Evolutionary conservation across 2,113 vertebrate species (phyloP), one percentile per base, ranked within the genome.

Genomic region (Xenus cinereus): DNA sequence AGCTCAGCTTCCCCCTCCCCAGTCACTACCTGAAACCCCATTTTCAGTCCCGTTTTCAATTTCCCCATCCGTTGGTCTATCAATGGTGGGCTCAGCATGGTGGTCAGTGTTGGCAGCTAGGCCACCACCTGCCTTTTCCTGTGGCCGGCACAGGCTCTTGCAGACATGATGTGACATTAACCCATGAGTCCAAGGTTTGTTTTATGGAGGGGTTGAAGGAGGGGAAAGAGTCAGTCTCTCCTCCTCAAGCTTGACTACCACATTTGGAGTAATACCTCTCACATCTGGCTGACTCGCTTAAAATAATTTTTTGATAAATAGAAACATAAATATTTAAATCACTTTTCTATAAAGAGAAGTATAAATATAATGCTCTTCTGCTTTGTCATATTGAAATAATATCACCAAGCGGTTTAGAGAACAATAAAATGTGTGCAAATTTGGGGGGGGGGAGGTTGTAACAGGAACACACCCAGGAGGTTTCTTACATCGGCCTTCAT

Each of bases 21-120:
- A 2, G 9, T 45, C n/a, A 4, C 27, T 16, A 32, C 11, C 39
- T 24, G 53, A 26, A 85, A 63, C 32, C 8, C 7, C 0, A 0
- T 14, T 41, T 14, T n/a, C 60, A 63, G 46, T 45, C 39, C 28
- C 22, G 1, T 63, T 67, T 83, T 37, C 17, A 11, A 0, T 46
- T 79, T 85, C 32, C 56, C 66, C n/a, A 45, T 22, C 60, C 18
- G 0, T 10, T 17, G 12, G 7, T 48, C 60, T 51, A 1, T 17
- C 57, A n/a, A 4, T 1, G 24, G 57, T 10, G 17, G 78, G 59
- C 81, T 59, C 56, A 69, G 50, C 46, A 20, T 2, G 1, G 28
- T 3, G 39, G 22, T 17, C 68, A 30, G 23, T 6, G 4, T 4
- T 48, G 30, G 26, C 56, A 74, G 21, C 0, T 0, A 56, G 32